A percentile compares a stretch with the other conserved stretches of the same genome.
These are phyloP conservation scores for Dinothrombium tinctorium DNA, from an alignment of 1,140 invertebrate species.

Conservation along the genomic window DNA sequence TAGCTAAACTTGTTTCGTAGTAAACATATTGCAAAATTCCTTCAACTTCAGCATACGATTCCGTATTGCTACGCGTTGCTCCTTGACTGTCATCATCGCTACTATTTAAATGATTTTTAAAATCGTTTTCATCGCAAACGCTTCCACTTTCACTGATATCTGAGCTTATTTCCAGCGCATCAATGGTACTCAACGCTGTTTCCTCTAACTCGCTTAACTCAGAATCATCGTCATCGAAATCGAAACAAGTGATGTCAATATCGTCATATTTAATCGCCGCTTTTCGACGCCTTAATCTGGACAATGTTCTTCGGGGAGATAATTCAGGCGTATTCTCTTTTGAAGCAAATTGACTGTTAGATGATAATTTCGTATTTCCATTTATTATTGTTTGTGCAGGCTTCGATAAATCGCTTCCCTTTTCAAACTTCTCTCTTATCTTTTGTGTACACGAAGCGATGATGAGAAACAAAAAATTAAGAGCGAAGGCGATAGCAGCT, in stretches of 20 bases:
- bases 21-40: not conserved
- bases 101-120: not conserved
- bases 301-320: constrained; percentile 1
- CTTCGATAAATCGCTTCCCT: no score
- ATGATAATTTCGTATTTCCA: not conserved
- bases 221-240: constrained; percentile 5
- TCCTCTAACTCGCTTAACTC: constrained; percentile 7
- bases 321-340: constrained; percentile 6
- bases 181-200: constrained; percentile 9
- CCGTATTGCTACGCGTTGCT: not conserved
- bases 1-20: constrained; percentile 1
- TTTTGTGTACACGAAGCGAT: no score
- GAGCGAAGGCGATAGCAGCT: not conserved
- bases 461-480: constrained; percentile 2
- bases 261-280: constrained; percentile 5
- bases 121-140: constrained; percentile 1
- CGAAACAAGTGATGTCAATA: not conserved
- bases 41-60: not conserved
- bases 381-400: not conserved
- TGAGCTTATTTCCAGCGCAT: constrained; percentile 9
- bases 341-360: not conserved
- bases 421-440: no score
- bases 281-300: constrained; percentile 3
- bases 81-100: constrained; percentile 1
- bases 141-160: constrained; percentile 5